phyloP scores from a whole-genome alignment of 2,113 vertebrate genomes.

The Trinectes maculatus region DNA sequence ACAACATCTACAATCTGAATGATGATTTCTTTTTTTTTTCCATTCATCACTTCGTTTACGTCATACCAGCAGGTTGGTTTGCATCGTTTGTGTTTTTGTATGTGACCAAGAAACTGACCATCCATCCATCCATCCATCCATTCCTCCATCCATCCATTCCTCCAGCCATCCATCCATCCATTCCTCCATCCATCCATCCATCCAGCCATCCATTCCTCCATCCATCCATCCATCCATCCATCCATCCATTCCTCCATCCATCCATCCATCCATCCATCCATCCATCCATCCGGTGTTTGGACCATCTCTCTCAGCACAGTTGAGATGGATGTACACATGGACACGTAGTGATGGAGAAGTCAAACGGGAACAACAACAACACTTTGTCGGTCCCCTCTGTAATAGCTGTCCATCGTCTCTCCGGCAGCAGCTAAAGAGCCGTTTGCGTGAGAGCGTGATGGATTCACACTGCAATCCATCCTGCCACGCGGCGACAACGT shows the following conservation, averaged over 20 bases:
- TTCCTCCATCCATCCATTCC: background rate
- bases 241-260: background rate
- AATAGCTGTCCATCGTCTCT: background rate
- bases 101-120: background rate
- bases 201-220: background rate
- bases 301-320: conserved; percentile 11
- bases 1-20: no score
- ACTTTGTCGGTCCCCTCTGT: conserved; percentile 14
- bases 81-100: no score
- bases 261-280: background rate
- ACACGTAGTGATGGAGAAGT: conserved; percentile 45
- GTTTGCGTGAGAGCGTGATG: conserved; percentile 20
- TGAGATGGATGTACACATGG: conserved; percentile 9
- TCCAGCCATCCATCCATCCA: background rate
- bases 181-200: background rate
- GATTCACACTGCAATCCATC: conserved; percentile 53
- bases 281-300: background rate
- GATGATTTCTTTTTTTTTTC: no score
- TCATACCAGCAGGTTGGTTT: no score
- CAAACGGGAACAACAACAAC: conserved; percentile 33
- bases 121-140: background rate
- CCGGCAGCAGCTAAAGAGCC: background rate
- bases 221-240: background rate
- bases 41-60: no score
- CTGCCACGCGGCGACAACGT: conserved; percentile 39